phyloP scores from a whole-genome alignment of 2,888 invertebrate species.

The Tachina grossa region DNA sequence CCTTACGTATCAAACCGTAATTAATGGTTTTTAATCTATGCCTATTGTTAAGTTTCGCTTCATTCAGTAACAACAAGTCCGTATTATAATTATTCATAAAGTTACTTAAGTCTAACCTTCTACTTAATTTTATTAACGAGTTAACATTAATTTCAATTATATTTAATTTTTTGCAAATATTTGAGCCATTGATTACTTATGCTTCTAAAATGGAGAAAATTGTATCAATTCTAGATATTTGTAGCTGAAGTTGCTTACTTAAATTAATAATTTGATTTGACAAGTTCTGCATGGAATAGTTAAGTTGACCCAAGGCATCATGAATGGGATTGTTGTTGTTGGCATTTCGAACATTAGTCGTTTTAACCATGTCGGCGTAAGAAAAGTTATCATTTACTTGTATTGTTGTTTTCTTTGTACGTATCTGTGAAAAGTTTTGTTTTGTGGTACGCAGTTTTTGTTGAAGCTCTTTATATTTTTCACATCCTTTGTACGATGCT shows the following conservation, averaged over 20 bases:
- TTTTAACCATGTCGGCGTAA: constrained; percentile 24
- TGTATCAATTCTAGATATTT: constrained; percentile 40
- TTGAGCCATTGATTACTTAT: constrained; percentile 29
- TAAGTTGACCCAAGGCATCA: constrained; percentile 23
- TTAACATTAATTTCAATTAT: constrained; percentile 50
- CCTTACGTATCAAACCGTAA: no score
- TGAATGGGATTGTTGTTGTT: constrained; percentile 15
- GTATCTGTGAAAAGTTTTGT: constrained; percentile 33
- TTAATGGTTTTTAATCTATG: no score
- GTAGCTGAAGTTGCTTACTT: constrained; percentile 47
- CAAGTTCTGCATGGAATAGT: constrained; percentile 38
- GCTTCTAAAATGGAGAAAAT: constrained; percentile 26
- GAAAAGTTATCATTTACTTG: constrained; percentile 30
- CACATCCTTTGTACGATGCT: no score
- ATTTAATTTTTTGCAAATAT: constrained; percentile 37
- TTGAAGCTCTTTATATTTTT: constrained; percentile 28
- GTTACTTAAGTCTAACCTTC: constrained; percentile 36
- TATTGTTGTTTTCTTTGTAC: constrained; percentile 9
- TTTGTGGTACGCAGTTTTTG: constrained; percentile 40
- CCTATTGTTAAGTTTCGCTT: no score
- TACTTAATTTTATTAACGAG: constrained; percentile 51
- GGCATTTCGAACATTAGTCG: background rate
- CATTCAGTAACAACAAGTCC: no score
- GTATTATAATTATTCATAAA: no score
- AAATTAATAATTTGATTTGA: no score